These are phyloP conservation scores for Acheta domesticus DNA, from an alignment of 2,888 invertebrate species.

Conservation along the genomic window DNA sequence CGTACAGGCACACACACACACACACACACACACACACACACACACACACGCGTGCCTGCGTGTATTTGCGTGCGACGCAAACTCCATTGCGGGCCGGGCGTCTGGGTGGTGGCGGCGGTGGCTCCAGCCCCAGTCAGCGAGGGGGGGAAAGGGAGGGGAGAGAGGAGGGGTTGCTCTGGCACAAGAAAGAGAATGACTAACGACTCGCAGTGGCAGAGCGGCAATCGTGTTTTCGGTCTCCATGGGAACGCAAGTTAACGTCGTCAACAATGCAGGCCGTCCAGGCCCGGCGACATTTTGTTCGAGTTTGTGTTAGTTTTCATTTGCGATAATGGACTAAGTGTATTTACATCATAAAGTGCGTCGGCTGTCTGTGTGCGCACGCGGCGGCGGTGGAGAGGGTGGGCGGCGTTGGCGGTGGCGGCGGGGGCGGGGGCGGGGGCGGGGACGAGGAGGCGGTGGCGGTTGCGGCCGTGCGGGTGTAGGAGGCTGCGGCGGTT, in stretches of 20 bases:
- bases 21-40: too few relatives aligned
- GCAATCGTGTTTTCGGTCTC: slow-evolving; percentile 32
- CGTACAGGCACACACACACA: too few relatives aligned
- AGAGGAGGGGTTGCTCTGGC: slow-evolving; percentile 25
- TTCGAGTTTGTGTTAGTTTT: slow-evolving; percentile 31
- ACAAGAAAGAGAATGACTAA: slow-evolving; percentile 34
- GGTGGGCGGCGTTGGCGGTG: neutral
- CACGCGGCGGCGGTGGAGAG: neutral
- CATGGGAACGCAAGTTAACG: slow-evolving; percentile 32
- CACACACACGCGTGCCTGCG: neutral
- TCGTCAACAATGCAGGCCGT: slow-evolving; percentile 29
- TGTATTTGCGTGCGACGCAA: neutral
- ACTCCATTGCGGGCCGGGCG: neutral
- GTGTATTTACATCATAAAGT: slow-evolving; percentile 36
- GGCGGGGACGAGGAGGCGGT: neutral
- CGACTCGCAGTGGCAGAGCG: slow-evolving; percentile 27
- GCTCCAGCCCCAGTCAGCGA: neutral
- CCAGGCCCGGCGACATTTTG: slow-evolving; percentile 22
- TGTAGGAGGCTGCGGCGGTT: neutral
- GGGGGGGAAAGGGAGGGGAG: neutral
- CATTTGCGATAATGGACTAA: slow-evolving; percentile 33
- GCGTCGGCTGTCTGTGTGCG: neutral
- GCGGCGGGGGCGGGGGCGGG: neutral
- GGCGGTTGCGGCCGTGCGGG: neutral
- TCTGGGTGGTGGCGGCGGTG: neutral